phyloP scores from a whole-genome alignment of 2,888 invertebrate genomes.

The Nephrotoma guestfalica region DNA sequence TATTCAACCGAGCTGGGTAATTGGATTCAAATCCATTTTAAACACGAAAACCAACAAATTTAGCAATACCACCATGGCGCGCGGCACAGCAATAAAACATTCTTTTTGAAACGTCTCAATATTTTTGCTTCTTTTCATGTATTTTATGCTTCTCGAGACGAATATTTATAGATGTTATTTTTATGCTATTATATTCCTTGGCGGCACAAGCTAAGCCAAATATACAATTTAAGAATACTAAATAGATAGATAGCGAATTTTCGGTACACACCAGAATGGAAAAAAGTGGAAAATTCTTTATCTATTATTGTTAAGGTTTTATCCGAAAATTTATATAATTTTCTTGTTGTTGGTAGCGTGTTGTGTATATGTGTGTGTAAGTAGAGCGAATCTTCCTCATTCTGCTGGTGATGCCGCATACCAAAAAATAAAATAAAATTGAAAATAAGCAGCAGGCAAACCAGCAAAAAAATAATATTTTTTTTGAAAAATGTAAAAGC shows the following conservation, averaged over 20 bases:
- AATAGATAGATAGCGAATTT: background rate
- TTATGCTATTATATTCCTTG: background rate
- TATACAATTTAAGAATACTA: background rate
- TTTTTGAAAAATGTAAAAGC: background rate
- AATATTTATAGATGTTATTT: background rate
- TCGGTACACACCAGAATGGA: background rate
- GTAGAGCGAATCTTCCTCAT: background rate
- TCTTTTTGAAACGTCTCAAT: background rate
- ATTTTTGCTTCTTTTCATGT: background rate
- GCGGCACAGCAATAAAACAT: background rate
- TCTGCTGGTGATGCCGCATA: background rate
- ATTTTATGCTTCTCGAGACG: background rate
- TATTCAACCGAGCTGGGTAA: background rate
- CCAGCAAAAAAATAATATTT: background rate
- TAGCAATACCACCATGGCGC: background rate
- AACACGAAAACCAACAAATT: background rate
- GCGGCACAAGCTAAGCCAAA: background rate
- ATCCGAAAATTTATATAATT: background rate
- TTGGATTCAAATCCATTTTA: background rate
- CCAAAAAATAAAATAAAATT: background rate
- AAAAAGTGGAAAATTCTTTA: background rate
- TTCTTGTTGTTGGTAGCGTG: background rate
- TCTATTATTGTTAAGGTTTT: background rate
- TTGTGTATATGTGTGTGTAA: too few species aligned
- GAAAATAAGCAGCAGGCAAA: background rate